Evolutionary conservation across 1,140 invertebrate species (phyloP), one percentile per base, ranked within the genome.

Genomic region (Eupristina koningsbergeri): DNA sequence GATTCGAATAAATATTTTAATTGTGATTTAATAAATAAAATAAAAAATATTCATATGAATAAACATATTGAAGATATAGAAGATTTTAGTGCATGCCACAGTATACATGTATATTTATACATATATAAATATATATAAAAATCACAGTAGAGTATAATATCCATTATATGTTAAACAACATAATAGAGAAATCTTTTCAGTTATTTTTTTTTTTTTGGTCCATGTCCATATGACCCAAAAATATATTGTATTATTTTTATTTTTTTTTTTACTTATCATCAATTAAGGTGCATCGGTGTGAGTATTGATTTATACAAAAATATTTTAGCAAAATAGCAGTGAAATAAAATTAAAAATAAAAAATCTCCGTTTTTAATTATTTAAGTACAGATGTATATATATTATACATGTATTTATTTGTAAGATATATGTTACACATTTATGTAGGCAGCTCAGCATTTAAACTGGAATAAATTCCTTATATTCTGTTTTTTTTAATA

Each of bases 11-110:
- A 50, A n/a, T 19, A 50, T 31, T 74, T 13, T 31, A 47, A 41
- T 74, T 19, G 41, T 74, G 29, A 50, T 34, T 50, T 73, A 1
- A 39, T 69, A 39, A 13, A 39, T 26, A 69, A 71, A 45, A 67
- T n/a, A 80, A 58, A 61, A 45, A 81, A 81, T 41, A 81, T 73
- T 19, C 58, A 36, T 41, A 71, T 22, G 39, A 71, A 71, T 71
- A 53, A 67, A 77, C 69, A 69, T 84, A 31, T 63, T 79, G 74
- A 67, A 61, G 71, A 74, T 84, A 74, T 50, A 83, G n/a, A n/a
- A n/a, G 50, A 73, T 58, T 78, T 9, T 63, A 64, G 31, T 63
- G 53, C 82, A 84, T 84, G 82, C 82, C 36, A 84, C 80, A 73
- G 41, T 83, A 71, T 47, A 82, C 76, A 67, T 67, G n/a, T n/a